Conservation (phyloP, 2,888 invertebrate genomes). For the Furcula furcula region DNA sequence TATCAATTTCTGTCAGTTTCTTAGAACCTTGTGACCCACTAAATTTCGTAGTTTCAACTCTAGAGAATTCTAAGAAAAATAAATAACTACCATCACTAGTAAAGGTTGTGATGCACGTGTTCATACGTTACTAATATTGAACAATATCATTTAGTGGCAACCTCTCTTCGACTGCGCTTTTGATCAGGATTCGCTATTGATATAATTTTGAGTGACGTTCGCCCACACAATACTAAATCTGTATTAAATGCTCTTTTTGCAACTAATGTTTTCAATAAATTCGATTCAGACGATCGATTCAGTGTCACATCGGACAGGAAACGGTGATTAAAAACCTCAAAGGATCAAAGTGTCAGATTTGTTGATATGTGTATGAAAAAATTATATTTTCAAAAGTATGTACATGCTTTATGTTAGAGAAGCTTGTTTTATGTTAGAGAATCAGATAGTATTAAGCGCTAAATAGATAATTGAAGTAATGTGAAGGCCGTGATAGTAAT, state of each 20-base stretch:
- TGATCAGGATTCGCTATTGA: constrained; percentile 45
- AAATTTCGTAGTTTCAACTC: too few relatives aligned
- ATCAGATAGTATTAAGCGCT: too few relatives aligned
- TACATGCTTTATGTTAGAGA: too few relatives aligned
- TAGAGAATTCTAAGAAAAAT: too few relatives aligned
- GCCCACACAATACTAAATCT: constrained; percentile 69
- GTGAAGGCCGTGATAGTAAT: too few relatives aligned
- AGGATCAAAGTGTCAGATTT: constrained; percentile 36
- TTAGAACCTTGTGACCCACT: too few relatives aligned
- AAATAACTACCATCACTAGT: too few relatives aligned
- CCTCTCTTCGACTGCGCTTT: constrained; percentile 36
- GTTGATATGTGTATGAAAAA: constrained; percentile 20
- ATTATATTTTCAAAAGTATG: constrained; percentile 7
- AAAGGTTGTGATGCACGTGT: constrained; percentile 22
- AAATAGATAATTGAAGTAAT: too few relatives aligned
- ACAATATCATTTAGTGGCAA: constrained; percentile 25
- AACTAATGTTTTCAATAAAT: constrained; percentile 53
- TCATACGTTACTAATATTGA: constrained; percentile 13
- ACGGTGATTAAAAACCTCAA: constrained; percentile 53
- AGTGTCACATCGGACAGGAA: constrained; percentile 62
- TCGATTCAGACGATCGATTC: constrained; percentile 38
- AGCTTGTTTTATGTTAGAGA: too few relatives aligned
- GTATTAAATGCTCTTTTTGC: constrained; percentile 73
- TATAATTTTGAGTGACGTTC: constrained; percentile 69
- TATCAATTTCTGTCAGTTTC: too few relatives aligned